Evolutionary conservation across 2,113 vertebrate species (phyloP), one percentile per base, ranked within the genome.

Genomic region (Channa argus): DNA sequence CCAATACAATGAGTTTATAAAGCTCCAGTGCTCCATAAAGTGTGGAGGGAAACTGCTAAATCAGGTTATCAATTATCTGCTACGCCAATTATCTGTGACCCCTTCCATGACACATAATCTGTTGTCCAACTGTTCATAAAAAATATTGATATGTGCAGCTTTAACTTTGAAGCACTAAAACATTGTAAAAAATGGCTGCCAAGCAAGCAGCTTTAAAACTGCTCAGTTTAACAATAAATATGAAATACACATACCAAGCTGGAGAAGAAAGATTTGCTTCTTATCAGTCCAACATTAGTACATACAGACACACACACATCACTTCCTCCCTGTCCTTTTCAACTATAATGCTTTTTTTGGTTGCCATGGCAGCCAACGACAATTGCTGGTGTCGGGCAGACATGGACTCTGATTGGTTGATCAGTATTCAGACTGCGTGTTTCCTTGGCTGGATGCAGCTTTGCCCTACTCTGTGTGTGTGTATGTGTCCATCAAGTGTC

Each of bases 331-430:
- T 59, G 38, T 79, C 80, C 64, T 53, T 24, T 36, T 24, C n/a
- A 60, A 37, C 70, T 62, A 51, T 69, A 65, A 86, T 75, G 87
- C 81, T 86, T 89, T 80, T 80, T 60, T 81, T 47, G 77, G 89
- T 88, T 88, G 79, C 86, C 65, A 80, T 66, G 67, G 77, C 68
- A 80, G 60, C 81, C 74, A 84, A 89, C 51, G 13, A 86, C 79
- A 77, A 66, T 78, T 72, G 69, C 73, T 88, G 77, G 82, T 82
- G 71, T 77, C 41, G 68, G 77, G 79, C 86, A 82, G 81, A 82
- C 83, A 76, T 65, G 63, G 69, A 55, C 82, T 82, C 68, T 88
- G 86, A 89, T 89, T 92, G 88, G 90, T 86, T 87, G 67, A 92
- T 92, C 86, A 78, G 84, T 82, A 89, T 90, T 92, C 91, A 84